phyloP scores from a whole-genome alignment of 2,888 invertebrate genomes.

The Notocelia uddmanniana region DNA sequence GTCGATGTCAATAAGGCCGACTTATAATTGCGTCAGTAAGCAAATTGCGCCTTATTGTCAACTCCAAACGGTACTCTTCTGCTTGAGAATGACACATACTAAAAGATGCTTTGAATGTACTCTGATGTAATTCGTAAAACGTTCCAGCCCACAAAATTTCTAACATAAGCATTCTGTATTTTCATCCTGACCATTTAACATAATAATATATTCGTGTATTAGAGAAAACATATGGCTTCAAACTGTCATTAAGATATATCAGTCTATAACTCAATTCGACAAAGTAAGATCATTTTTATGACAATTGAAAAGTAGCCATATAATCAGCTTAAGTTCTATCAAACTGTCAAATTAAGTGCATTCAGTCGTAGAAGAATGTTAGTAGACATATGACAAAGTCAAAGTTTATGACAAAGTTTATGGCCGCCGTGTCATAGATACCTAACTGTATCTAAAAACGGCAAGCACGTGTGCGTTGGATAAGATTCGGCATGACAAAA shows the following conservation, averaged over 20 bases:
- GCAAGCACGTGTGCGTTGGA: conserved; percentile 6
- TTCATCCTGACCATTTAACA: conserved; percentile 3
- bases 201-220: neutral
- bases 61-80: too few species aligned
- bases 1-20: too few species aligned
- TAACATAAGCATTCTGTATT: conserved; percentile 12
- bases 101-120: conserved; percentile 12
- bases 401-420: too few species aligned
- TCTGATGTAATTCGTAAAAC: neutral
- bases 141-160: neutral
- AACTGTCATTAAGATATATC: too few species aligned
- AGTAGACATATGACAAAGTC: too few species aligned
- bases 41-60: too few species aligned
- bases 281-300: neutral
- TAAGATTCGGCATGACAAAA: conserved; percentile 69
- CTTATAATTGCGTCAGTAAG: too few species aligned
- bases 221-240: neutral
- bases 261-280: neutral
- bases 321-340: neutral
- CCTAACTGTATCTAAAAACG: neutral
- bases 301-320: neutral
- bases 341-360: too few species aligned
- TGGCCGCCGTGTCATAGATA: neutral
- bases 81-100: too few species aligned
- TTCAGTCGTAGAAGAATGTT: too few species aligned